Base-by-base conservation (phyloP, 1,140 invertebrate species). In the Calosoma granatense region DNA sequence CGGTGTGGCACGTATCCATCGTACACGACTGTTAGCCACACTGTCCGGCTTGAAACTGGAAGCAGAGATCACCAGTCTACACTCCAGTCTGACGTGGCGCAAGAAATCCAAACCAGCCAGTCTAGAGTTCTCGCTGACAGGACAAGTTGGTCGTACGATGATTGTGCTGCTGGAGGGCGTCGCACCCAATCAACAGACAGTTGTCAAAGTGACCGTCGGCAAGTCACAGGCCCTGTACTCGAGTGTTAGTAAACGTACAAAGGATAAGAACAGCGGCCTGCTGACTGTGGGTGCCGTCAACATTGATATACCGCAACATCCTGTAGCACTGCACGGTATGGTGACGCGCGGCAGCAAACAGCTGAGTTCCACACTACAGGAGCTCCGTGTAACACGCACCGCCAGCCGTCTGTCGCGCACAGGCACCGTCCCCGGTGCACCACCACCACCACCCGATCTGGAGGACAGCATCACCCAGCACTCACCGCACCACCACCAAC, bases 291-390 rank as follows among this genome's bases (percentile, higher is more conserved):
- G 94, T 0, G 84, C 87, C 23, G 87, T 97, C 0, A 85, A 90
- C 61, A 86, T 97, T 53, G 92, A 97, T 70, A 94, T 98, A 67
- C 95, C 95, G 1, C 94, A 97, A 69, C 94, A 97, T 78, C 94
- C 95, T 0, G 92, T 97, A 0, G 92, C 90, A 22, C 75, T 98
- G 54, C 95, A 98, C 70, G 92, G 92, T 52, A 96, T 98, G 90
- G 94, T 98, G 84, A 94, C 94, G 0, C 79, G 94, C 63, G 91
- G 92, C 41, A 93, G 91, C 55, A 90, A 93, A 64, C 91, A 96
- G 67, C 76, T 98, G 1, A 93, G 90, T 12, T 92, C 87, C n/a
- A 94, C 92, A 1, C 69, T 95, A 36, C 89, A 92, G 78, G 86
- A 89, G 76, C 67, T 89, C n/a, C 73, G 87, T 21, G 88, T 90